Percentiles rank a stretch among this genome's conserved stretches.
Evolutionary conservation across 2,888 invertebrate genomes (phyloP).

Genomic region (Troides helena): DNA sequence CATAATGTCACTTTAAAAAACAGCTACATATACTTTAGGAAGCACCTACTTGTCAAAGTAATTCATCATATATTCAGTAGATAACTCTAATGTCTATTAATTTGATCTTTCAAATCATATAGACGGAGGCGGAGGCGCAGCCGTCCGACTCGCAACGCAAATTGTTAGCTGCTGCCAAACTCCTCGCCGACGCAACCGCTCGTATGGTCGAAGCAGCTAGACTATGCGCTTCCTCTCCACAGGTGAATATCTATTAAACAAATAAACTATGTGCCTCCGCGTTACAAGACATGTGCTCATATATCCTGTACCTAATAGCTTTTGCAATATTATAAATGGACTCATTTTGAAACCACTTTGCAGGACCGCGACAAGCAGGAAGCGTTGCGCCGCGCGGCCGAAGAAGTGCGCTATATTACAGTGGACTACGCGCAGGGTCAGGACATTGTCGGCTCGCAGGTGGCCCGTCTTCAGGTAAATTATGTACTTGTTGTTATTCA

Average conservation of each 20-base stretch:
- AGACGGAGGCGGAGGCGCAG: conserved; percentile 93
- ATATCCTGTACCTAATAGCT: no score
- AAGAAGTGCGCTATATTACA: conserved; percentile 94
- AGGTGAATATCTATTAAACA: conserved; percentile 44
- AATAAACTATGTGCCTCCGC: no score
- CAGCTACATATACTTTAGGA: no score
- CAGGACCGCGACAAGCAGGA: conserved; percentile 92
- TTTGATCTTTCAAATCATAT: not conserved
- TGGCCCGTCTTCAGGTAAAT: conserved; percentile 66
- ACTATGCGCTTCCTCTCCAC: conserved; percentile 91
- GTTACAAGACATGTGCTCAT: no score
- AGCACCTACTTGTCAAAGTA: no score
- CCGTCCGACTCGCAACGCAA: conserved; percentile 93
- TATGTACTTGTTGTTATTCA: not conserved
- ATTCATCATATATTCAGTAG: no score
- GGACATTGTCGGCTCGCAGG: conserved; percentile 86
- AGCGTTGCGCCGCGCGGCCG: conserved; percentile 92
- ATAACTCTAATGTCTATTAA: not conserved
- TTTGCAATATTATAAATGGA: no score
- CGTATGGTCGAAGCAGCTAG: conserved; percentile 98
- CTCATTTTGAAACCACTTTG: not conserved
- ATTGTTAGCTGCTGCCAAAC: conserved; percentile 95
- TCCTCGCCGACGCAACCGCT: conserved; percentile 97
- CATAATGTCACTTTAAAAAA: no score
- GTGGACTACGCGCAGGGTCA: conserved; percentile 88